phyloP scores from a whole-genome alignment of 2,797 vertebrate genomes.

The Gobio occitaniae region DNA sequence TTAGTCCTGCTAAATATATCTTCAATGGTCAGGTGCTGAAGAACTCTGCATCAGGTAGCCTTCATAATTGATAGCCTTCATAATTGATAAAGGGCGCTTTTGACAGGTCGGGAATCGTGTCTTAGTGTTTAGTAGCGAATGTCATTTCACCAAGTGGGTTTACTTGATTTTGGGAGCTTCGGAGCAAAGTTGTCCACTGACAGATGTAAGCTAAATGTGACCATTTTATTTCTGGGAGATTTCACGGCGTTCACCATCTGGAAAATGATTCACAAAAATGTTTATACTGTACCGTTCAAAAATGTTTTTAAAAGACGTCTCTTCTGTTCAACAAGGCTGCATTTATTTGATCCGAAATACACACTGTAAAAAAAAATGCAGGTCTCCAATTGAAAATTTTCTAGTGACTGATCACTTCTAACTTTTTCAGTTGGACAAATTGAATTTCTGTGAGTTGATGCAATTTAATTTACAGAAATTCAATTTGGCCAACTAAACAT shows the following conservation, averaged over 20 bases:
- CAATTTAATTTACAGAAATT: no score
- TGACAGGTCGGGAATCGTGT: constrained; percentile 41
- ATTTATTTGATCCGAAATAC: not conserved
- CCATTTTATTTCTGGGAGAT: not conserved
- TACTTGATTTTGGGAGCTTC: not conserved
- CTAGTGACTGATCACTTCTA: no score
- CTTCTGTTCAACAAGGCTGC: not conserved
- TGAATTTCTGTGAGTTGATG: no score
- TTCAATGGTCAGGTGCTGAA: constrained; percentile 12
- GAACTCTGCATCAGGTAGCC: constrained; percentile 40
- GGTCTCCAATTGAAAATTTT: no score
- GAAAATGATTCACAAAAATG: not conserved
- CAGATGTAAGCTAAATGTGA: not conserved
- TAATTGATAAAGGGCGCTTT: constrained; percentile 60
- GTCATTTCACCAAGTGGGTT: not conserved
- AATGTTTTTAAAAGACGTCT: no score
- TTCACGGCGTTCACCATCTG: not conserved
- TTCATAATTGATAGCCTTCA: constrained; percentile 61
- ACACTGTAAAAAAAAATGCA: no score
- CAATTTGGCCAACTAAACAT: no score
- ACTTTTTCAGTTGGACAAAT: no score
- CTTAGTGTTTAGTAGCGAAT: constrained; percentile 33
- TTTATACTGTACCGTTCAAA: not conserved
- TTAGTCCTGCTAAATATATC: constrained; percentile 44
- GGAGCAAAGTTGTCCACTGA: not conserved